phyloP scores from a whole-genome alignment of 2,888 invertebrate genomes.

The Xanthorhoe designata region DNA sequence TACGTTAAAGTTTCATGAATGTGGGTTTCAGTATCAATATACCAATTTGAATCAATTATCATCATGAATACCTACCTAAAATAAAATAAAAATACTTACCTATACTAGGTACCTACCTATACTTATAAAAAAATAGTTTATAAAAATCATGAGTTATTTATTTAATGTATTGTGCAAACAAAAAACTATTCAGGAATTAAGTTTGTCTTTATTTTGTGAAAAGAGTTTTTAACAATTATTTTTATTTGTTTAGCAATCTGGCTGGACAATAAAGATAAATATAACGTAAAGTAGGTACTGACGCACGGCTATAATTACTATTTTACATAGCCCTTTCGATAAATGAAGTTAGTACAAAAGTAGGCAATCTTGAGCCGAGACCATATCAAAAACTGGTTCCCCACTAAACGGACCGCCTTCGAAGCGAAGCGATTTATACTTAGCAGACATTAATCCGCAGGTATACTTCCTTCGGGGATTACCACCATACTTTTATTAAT shows the following conservation, averaged over 20 bases:
- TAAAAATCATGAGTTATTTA: too few species aligned
- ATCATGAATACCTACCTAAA: too few species aligned
- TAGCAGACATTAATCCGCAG: conserved; percentile 20
- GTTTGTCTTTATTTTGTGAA: not conserved
- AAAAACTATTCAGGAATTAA: too few species aligned
- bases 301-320: conserved; percentile 9
- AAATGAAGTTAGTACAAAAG: conserved; percentile 8
- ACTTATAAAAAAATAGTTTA: too few species aligned
- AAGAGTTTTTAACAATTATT: not conserved
- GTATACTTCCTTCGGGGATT: conserved; percentile 19
- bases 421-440: conserved; percentile 24
- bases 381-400: conserved; percentile 33
- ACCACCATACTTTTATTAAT: not conserved
- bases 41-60: too few species aligned
- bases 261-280: not conserved
- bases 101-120: too few species aligned
- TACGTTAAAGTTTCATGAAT: conserved; percentile 8
- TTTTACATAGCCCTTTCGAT: conserved; percentile 6
- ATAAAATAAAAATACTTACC: too few species aligned
- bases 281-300: not conserved
- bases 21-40: not conserved
- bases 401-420: conserved; percentile 28
- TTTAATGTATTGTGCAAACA: not conserved
- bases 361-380: conserved; percentile 9
- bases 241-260: not conserved